These are phyloP conservation scores for Ammodramus savannarum DNA, from an alignment of 2,113 vertebrate species.

Conservation along the genomic window DNA sequence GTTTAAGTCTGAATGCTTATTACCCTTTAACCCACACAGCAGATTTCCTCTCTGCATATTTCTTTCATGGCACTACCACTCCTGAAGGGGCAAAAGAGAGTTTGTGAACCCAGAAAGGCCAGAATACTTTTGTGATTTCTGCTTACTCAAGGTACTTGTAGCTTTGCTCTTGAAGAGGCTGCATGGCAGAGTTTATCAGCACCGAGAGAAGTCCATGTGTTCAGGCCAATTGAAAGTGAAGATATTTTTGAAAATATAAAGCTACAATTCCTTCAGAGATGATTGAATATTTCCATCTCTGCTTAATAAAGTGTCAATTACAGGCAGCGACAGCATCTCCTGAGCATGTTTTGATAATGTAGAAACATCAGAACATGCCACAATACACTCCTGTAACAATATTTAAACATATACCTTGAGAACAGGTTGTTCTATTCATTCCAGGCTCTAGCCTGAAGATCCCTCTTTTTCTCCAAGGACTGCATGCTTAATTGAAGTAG, in stretches of 20 bases:
- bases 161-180: not conserved
- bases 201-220: not conserved
- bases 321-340: not conserved
- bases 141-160: not conserved
- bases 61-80: not conserved
- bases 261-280: not conserved
- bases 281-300: not conserved
- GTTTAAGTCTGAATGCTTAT: not conserved
- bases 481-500: not conserved
- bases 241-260: not conserved
- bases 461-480: not conserved
- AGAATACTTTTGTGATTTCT: not conserved
- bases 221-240: not conserved
- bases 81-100: not conserved
- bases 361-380: not conserved
- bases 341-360: not conserved
- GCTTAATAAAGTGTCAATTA: not conserved
- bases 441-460: not conserved
- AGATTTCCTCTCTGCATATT: not conserved
- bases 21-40: accelerated
- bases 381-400: not conserved
- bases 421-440: not conserved
- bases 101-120: not conserved
- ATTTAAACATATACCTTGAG: not conserved
- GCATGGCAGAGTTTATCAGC: not conserved